phyloP scores from a whole-genome alignment of 2,888 invertebrate genomes.

The Andrena bicolor region DNA sequence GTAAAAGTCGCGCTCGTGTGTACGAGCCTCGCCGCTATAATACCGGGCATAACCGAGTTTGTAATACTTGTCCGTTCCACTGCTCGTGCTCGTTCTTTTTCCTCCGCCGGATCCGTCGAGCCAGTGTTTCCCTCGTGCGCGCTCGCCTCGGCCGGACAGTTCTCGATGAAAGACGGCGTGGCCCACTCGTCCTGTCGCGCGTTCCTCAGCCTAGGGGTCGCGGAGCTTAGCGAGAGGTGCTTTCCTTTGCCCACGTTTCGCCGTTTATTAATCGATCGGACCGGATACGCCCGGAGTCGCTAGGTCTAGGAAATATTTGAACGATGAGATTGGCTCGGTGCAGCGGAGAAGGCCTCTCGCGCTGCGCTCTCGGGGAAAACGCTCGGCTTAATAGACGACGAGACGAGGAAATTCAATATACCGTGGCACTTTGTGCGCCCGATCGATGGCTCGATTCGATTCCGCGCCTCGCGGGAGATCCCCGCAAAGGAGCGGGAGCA shows the following conservation, averaged over 20 bases:
- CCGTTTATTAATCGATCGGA: too few relatives aligned
- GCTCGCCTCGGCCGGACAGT: not conserved
- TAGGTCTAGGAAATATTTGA: slow-evolving; percentile 27
- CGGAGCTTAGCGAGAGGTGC: too few relatives aligned
- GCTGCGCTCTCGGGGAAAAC: not conserved
- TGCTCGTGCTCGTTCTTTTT: not conserved
- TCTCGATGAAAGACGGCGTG: not conserved
- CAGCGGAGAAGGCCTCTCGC: not conserved
- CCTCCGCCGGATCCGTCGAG: not conserved
- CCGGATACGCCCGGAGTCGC: not conserved
- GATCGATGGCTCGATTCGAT: slow-evolving; percentile 15
- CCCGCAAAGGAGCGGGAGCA: not conserved
- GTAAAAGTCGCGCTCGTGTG: slow-evolving; percentile 51
- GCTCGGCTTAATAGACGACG: slow-evolving; percentile 10
- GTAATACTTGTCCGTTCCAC: slow-evolving; percentile 43
- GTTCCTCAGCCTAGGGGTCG: too few relatives aligned
- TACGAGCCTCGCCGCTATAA: slow-evolving; percentile 36
- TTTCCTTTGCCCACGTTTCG: not conserved
- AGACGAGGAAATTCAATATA: not conserved
- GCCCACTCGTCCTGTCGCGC: not conserved
- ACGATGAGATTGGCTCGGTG: slow-evolving; percentile 15
- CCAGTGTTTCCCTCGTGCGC: not conserved
- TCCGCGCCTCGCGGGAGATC: slow-evolving; percentile 19
- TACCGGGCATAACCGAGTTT: slow-evolving; percentile 43
- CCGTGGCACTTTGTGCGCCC: slow-evolving; percentile 19